phyloP scores from a whole-genome alignment of 2,797 vertebrate species.

The Melanotaenia boesemani region DNA sequence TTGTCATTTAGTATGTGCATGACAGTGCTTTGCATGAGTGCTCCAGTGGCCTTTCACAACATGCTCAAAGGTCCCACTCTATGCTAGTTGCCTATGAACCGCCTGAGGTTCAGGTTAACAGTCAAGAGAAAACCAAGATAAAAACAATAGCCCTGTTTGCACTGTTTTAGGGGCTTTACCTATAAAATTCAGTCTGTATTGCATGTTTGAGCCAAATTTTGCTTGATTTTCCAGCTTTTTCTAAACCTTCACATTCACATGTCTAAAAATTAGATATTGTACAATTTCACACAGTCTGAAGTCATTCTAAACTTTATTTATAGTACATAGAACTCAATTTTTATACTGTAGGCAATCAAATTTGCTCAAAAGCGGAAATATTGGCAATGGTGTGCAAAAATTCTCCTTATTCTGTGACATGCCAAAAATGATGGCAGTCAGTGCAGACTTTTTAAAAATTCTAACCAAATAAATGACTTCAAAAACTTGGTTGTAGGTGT shows the following conservation, averaged over 20 bases:
- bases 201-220: neutral
- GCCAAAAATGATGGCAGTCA: too few relatives aligned
- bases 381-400: too few relatives aligned
- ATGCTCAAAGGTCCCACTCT: neutral
- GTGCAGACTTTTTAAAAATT: too few relatives aligned
- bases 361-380: too few relatives aligned
- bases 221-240: neutral
- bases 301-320: neutral
- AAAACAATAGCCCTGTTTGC: neutral
- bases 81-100: neutral
- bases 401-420: too few relatives aligned
- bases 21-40: neutral
- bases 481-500: too few relatives aligned
- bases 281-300: neutral
- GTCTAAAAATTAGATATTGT: neutral
- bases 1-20: neutral
- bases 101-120: neutral
- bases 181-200: neutral
- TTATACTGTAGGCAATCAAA: too few relatives aligned
- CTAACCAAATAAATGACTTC: neutral
- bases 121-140: neutral
- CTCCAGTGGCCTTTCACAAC: conserved; percentile 7
- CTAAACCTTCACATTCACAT: neutral
- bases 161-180: neutral
- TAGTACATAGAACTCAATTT: too few relatives aligned